A percentile compares a stretch with the other conserved stretches of the same genome.
phyloP scores from a whole-genome alignment of 1,140 invertebrate genomes.

The Drosophila suzukii region DNA sequence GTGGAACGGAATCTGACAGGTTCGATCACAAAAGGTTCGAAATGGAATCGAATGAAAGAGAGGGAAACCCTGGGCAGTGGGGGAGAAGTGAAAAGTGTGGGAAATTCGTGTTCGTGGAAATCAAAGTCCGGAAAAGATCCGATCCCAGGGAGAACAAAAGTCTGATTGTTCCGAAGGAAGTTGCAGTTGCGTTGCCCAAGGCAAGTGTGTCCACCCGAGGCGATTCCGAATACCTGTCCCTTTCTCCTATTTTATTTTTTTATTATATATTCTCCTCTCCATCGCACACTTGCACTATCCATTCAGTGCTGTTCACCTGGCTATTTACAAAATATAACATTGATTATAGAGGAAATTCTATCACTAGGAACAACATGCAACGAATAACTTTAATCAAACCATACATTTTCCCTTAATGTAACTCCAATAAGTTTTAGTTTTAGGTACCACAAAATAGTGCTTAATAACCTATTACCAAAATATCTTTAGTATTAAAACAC shows the following conservation, averaged over 20 bases:
- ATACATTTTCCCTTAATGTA: background rate
- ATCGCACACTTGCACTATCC: conserved; percentile 9
- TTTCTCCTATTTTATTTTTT: no score
- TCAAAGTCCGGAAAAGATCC: conserved; percentile 63
- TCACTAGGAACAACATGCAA: no score
- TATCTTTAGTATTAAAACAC: no score
- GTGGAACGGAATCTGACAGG: conserved; percentile 69
- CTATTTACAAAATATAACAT: background rate
- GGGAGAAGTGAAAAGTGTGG: conserved; percentile 68
- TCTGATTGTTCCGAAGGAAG: conserved; percentile 65
- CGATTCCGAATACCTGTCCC: conserved; percentile 6
- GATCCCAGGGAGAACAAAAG: conserved; percentile 47
- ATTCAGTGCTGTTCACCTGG: conserved; percentile 4
- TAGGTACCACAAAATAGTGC: no score
- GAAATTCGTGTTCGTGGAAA: conserved; percentile 69
- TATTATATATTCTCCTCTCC: background rate
- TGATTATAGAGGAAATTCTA: no score
- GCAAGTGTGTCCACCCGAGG: conserved; percentile 51
- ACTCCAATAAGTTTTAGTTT: no score
- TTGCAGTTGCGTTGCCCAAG: conserved; percentile 27
- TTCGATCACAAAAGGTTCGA: conserved; percentile 31
- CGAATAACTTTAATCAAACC: no score
- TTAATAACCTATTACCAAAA: no score
- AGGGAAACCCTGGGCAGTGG: conserved; percentile 34
- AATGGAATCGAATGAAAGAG: conserved; percentile 36